Base-by-base conservation (phyloP, 2,888 invertebrate genomes). In the Prosapia bicincta region DNA sequence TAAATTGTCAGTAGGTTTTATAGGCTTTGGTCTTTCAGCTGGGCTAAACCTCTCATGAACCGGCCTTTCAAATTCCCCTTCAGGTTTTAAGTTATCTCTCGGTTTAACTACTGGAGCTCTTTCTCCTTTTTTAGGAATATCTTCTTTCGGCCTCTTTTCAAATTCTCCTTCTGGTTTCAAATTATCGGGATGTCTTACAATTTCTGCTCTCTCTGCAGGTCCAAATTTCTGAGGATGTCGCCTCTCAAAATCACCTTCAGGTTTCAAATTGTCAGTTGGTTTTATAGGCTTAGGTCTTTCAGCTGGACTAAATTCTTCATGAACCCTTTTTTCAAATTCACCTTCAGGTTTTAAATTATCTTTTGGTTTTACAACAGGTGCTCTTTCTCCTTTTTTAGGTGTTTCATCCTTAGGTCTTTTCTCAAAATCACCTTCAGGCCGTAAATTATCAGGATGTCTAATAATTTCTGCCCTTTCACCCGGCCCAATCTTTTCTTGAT, bases 371-470 rank as follows among this genome's bases (percentile, higher is more conserved):
- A 78, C 72, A 9, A 83, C 81, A 0, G 75, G 78, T 71, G 82
- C 82, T 77, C 83, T 77, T 70, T 79, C 78, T 69, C 85, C 86
- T 66, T 85, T 84, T 0, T 88, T 89, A 0, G 84, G 83, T n/a
- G 85, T 82, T 71, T 85, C 84, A 65, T 82, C 84, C n/a, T 9
- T 66, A 5, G 75, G 85, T 82, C 75, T 84, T 7, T 85, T 80
- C 67, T 83, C 84, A 81, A 88, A 88, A 25, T 88, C 88, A 15
- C 90, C 90, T 80, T 88, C 89, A 3, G 87, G 86, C 78, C 82
- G 84, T 0, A 90, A 82, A 81, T 90, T 90, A 79, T 90, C 90
- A 65, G 83, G 85, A 70, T 85, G 84, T 84, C 75, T 87, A 1
- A 79, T 80, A 1, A 82, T 78, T 20, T 80, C 79, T 15, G 82